phyloP scores from a whole-genome alignment of 2,888 invertebrate species.

The Zhengitettix transpicula region DNA sequence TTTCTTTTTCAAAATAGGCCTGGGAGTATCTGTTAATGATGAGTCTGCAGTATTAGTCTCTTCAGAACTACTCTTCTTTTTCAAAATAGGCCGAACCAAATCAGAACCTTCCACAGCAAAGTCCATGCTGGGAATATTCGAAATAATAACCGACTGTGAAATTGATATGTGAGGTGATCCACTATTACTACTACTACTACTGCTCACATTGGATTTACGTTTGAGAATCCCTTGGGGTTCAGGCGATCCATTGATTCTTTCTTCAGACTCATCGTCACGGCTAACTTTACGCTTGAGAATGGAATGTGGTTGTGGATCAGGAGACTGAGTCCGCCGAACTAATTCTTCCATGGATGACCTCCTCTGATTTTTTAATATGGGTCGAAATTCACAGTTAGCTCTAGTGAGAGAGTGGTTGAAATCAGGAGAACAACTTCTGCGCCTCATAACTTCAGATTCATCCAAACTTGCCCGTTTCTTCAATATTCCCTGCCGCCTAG shows the following conservation, averaged over 20 bases:
- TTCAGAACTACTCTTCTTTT: constrained; percentile 63
- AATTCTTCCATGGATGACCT: constrained; percentile 55
- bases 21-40: constrained; percentile 20
- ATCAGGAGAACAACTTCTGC: constrained; percentile 53
- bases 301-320: constrained; percentile 34
- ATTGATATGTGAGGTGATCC: constrained; percentile 49
- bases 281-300: constrained; percentile 55
- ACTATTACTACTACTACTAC: constrained; percentile 36
- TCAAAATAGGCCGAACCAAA: constrained; percentile 57
- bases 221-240: constrained; percentile 67
- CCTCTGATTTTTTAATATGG: constrained; percentile 48
- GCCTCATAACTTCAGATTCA: constrained; percentile 52
- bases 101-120: constrained; percentile 19
- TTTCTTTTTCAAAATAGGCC: constrained; percentile 76
- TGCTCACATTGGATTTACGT: constrained; percentile 18
- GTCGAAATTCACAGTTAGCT: constrained; percentile 33
- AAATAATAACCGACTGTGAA: constrained; percentile 47
- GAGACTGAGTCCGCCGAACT: constrained; percentile 39
- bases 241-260: constrained; percentile 42
- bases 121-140: constrained; percentile 26
- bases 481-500: constrained; percentile 51
- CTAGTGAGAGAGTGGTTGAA: constrained; percentile 29
- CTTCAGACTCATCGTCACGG: constrained; percentile 36
- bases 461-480: constrained; percentile 72
- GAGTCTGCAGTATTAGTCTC: constrained; percentile 27